Evolutionary conservation across 1,140 invertebrate genomes (phyloP).

Genomic region (Lasioglossum albipes): DNA sequence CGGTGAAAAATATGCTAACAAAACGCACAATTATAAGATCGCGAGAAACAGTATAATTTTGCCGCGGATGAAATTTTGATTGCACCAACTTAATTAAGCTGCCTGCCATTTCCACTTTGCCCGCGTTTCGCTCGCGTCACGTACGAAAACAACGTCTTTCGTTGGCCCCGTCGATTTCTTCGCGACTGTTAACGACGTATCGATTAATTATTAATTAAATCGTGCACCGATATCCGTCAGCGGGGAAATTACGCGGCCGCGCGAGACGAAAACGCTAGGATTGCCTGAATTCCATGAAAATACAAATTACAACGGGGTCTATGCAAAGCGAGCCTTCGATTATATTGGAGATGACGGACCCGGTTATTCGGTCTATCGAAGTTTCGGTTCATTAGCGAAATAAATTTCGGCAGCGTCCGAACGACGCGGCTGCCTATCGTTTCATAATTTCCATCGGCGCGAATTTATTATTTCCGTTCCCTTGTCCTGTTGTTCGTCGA

Average conservation of each 20-base stretch:
- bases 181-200: neutral
- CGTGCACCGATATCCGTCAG: neutral
- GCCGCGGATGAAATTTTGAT: conserved; percentile 65
- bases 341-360: neutral
- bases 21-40: too few species aligned
- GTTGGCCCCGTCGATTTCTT: too few species aligned
- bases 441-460: too few species aligned
- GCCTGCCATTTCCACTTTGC: neutral
- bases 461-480: too few species aligned
- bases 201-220: conserved; percentile 1
- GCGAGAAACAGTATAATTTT: conserved; percentile 52
- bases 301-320: conserved; percentile 5
- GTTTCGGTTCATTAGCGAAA: conserved; percentile 22
- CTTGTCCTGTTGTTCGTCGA: too few species aligned
- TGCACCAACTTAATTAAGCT: conserved; percentile 48
- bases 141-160: neutral
- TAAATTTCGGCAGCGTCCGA: conserved; percentile 4
- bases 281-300: neutral
- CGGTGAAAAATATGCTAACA: neutral
- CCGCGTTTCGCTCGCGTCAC: neutral
- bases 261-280: neutral
- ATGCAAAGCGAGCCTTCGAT: conserved; percentile 13
- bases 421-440: too few species aligned
- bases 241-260: neutral
- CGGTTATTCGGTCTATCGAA: conserved; percentile 5